A percentile compares a stretch with the other conserved stretches of the same genome.
These are phyloP conservation scores for Sturmia bella DNA, from an alignment of 2,888 invertebrate genomes.

Conservation along the genomic window DNA sequence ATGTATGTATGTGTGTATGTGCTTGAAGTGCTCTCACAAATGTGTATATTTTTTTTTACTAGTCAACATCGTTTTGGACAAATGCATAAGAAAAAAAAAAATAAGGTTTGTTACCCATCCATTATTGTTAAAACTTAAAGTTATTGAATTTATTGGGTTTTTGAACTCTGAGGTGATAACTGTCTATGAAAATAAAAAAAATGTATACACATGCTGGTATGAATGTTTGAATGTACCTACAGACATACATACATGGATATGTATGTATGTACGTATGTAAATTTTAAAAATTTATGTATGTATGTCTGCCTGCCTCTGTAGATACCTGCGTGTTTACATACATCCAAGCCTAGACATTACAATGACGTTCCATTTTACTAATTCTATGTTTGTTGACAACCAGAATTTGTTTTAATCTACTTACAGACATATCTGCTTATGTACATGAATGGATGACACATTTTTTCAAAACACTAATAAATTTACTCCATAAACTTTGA, in stretches of 20 bases:
- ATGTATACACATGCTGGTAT: background rate
- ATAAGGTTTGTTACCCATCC: constrained; percentile 2
- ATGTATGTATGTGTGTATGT: too few species aligned
- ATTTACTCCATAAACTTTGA: constrained; percentile 14
- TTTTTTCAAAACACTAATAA: background rate
- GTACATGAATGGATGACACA: too few species aligned
- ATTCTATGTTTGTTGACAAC: too few species aligned
- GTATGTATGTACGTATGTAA: too few species aligned
- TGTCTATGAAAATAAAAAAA: background rate
- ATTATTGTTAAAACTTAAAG: constrained; percentile 20
- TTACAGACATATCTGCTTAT: too few species aligned
- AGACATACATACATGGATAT: too few species aligned
- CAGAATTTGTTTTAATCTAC: too few species aligned
- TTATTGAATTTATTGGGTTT: constrained; percentile 44
- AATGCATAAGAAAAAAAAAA: constrained; percentile 12
- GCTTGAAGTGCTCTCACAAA: too few species aligned
- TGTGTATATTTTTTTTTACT: constrained; percentile 23
- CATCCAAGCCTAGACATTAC: too few species aligned
- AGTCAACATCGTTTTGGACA: background rate
- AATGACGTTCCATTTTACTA: too few species aligned
- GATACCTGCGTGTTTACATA: too few species aligned
- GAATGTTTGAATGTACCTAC: background rate
- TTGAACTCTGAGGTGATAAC: constrained; percentile 26
- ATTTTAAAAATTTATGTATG: background rate
- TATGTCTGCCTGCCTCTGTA: background rate